phyloP scores from a whole-genome alignment of 2,888 invertebrate genomes.

The Blastobasis adustella region DNA sequence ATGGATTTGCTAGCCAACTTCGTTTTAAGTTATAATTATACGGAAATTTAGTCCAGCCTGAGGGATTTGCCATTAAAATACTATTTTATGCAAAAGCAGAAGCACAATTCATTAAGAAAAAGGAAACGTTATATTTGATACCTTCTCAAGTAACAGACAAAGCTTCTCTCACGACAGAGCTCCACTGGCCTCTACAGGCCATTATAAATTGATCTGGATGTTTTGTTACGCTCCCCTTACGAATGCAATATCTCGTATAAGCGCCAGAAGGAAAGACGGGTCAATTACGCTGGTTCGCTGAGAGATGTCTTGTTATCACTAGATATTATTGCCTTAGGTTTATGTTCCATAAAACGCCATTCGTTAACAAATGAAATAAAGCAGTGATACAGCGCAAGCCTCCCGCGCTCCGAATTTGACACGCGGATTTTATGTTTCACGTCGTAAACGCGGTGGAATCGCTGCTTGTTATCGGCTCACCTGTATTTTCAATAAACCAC shows the following conservation, averaged over 20 bases:
- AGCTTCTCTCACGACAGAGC: slow-evolving; percentile 23
- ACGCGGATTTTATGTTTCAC: slow-evolving; percentile 21
- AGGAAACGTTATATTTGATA: no score
- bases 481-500: slow-evolving; percentile 6
- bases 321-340: slow-evolving; percentile 32
- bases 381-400: slow-evolving; percentile 20
- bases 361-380: slow-evolving; percentile 39
- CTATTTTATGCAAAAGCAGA: no score
- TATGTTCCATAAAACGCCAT: slow-evolving; percentile 39
- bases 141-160: slow-evolving; percentile 9
- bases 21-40: no score
- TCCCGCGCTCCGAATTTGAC: slow-evolving; percentile 19
- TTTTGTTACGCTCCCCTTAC: no score
- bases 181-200: slow-evolving; percentile 23
- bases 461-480: background rate
- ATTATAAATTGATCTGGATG: slow-evolving; percentile 3
- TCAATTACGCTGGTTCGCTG: no score
- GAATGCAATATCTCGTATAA: no score
- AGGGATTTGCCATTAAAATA: no score
- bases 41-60: no score
- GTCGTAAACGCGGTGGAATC: slow-evolving; percentile 18
- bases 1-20: no score
- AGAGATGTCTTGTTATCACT: slow-evolving; percentile 37
- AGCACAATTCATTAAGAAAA: no score
- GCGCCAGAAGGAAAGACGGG: no score